These are phyloP conservation scores for Rhopilema esculentum DNA, from an alignment of 30 jellyfish, hydroid and myxozoan genomes.

Conservation along the genomic window DNA sequence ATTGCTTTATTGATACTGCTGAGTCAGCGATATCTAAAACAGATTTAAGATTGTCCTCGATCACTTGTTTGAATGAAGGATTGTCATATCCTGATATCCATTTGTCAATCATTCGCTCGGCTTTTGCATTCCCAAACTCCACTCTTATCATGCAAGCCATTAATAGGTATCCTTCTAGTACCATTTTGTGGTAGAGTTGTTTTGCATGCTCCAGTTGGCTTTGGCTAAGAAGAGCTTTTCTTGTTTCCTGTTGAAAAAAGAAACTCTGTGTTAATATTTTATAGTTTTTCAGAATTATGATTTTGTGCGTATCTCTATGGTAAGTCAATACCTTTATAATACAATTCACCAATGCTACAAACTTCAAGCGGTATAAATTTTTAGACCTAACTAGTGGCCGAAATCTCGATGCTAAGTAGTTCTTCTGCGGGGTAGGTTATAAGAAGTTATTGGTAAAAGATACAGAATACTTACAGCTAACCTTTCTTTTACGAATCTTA, in stretches of 20 bases:
- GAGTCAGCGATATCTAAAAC: conserved; percentile 77
- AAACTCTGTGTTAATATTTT: neutral
- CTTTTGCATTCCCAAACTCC: conserved; percentile 58
- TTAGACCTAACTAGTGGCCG: too few species aligned
- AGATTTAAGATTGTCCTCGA: conserved; percentile 65
- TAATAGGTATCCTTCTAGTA: conserved; percentile 57
- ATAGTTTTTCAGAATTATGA: too few species aligned
- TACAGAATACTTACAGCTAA: too few species aligned
- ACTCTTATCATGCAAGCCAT: conserved; percentile 69
- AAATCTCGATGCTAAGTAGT: too few species aligned
- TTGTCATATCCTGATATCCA: conserved; percentile 79
- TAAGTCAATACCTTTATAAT: neutral
- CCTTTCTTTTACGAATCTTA: too few species aligned
- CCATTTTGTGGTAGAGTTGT: conserved; percentile 54
- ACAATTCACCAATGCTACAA: too few species aligned
- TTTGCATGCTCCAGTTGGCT: conserved; percentile 55
- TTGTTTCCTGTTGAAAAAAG: conserved; percentile 48
- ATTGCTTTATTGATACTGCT: conserved; percentile 56
- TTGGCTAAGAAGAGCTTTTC: conserved; percentile 68
- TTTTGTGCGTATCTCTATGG: neutral
- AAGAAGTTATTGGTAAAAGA: too few species aligned
- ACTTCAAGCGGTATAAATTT: too few species aligned
- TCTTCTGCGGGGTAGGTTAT: too few species aligned
- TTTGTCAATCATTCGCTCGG: conserved; percentile 54
- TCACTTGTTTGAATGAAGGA: conserved; percentile 44